Evolutionary conservation across 2,888 invertebrate genomes (phyloP).

Genomic region (Syrista parreyssii): DNA sequence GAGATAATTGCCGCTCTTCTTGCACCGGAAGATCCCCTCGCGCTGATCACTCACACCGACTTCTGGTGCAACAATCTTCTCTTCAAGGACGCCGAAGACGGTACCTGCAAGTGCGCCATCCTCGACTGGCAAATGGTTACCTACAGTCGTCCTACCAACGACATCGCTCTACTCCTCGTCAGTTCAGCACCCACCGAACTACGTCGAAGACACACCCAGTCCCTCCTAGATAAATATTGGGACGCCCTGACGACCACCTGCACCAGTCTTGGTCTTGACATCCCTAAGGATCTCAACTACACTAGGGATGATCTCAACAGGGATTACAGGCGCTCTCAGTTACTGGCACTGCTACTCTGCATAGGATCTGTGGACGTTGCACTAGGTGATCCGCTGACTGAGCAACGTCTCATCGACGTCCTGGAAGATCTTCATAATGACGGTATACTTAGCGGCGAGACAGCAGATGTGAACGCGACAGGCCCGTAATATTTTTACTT

Average conservation of each 20-base stretch:
- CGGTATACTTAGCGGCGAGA: slow-evolving; percentile 73
- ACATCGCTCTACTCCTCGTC: slow-evolving; percentile 78
- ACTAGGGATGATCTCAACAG: slow-evolving; percentile 68
- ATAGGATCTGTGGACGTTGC: slow-evolving; percentile 87
- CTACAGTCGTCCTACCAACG: slow-evolving; percentile 81
- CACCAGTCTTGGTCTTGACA: slow-evolving; percentile 72
- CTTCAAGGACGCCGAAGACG: slow-evolving; percentile 67
- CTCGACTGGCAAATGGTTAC: slow-evolving; percentile 90
- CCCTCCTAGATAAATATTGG: slow-evolving; percentile 79
- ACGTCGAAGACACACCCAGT: slow-evolving; percentile 73
- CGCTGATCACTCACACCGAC: slow-evolving; percentile 83
- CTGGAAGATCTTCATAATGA: slow-evolving; percentile 79
- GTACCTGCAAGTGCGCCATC: slow-evolving; percentile 74
- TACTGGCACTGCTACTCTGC: slow-evolving; percentile 80
- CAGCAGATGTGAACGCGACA: slow-evolving; percentile 25
- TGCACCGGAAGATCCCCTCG: slow-evolving; percentile 78
- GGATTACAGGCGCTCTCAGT: slow-evolving; percentile 75
- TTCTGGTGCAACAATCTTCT: slow-evolving; percentile 87
- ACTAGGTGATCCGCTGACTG: slow-evolving; percentile 80
- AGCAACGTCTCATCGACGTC: slow-evolving; percentile 79
- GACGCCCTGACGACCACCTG: slow-evolving; percentile 73
- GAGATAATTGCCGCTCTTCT: slow-evolving; percentile 78
- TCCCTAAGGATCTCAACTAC: slow-evolving; percentile 69
- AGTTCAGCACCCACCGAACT: slow-evolving; percentile 80
- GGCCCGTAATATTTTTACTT: slow-evolving; percentile 11